Percentiles rank a stretch among this genome's conserved stretches.
Conservation (phyloP, 2,113 vertebrate species). For the Sylvicapra grimmia region DNA sequence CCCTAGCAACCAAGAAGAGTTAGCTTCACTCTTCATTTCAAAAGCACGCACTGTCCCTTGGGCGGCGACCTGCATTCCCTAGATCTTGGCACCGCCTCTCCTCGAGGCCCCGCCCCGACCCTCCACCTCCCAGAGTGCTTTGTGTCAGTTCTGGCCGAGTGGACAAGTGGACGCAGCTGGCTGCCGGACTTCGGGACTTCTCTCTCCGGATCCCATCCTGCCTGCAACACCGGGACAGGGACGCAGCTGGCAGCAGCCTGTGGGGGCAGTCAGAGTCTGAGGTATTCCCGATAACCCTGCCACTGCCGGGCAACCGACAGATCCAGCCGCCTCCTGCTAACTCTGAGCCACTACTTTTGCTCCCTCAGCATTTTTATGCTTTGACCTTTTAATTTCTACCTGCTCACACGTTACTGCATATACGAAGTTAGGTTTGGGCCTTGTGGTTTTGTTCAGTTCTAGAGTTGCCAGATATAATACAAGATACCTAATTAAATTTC, state of each 20-base stretch:
- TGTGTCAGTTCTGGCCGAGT: background rate
- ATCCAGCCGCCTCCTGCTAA: no score
- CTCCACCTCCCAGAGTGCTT: background rate
- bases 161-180: background rate
- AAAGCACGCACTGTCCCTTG: background rate
- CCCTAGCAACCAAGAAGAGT: background rate
- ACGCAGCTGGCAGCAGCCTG: background rate
- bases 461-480: background rate
- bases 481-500: background rate
- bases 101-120: background rate
- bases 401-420: background rate
- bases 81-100: background rate
- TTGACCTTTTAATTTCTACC: background rate
- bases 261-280: background rate
- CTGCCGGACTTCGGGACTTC: no score
- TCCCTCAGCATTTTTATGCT: background rate
- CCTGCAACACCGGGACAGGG: background rate
- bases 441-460: background rate
- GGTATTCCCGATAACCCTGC: background rate
- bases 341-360: background rate
- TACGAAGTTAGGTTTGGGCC: background rate
- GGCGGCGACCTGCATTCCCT: background rate
- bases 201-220: background rate
- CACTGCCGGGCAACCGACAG: rapidly evolving
- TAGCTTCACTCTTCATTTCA: background rate